phyloP scores from a whole-genome alignment of 2,888 invertebrate species.

The Allolobophora icterica region DNA sequence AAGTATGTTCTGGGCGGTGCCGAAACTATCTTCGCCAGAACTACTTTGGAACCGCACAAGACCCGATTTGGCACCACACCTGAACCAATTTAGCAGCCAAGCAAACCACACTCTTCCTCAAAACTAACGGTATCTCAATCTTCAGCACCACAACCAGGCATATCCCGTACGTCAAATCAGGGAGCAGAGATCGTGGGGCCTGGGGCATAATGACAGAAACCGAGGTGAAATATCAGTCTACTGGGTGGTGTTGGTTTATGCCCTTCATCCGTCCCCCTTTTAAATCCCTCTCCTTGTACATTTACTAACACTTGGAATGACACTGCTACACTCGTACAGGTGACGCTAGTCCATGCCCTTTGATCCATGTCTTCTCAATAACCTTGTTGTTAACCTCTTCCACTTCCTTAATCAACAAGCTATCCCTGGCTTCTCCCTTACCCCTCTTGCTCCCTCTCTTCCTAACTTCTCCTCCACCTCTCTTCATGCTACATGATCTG shows the following conservation, averaged over 20 bases:
- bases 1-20: too few relatives aligned
- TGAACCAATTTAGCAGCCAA: too few relatives aligned
- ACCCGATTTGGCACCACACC: too few relatives aligned
- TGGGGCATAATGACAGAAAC: neutral
- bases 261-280: neutral
- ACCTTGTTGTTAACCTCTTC: neutral
- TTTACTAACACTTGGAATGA: neutral
- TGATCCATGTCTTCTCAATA: too few relatives aligned
- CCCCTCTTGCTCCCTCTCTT: neutral
- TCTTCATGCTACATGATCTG: neutral
- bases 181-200: neutral
- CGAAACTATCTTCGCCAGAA: too few relatives aligned
- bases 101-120: too few relatives aligned
- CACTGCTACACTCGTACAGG: neutral
- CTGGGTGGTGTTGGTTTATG: neutral
- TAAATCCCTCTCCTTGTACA: neutral
- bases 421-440: neutral
- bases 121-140: too few relatives aligned
- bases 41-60: too few relatives aligned
- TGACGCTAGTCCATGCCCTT: neutral
- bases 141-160: neutral
- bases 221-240: neutral
- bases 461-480: neutral
- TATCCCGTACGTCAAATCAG: neutral
- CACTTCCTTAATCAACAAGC: too few relatives aligned